A percentile compares a stretch with the other conserved stretches of the same genome.
Evolutionary conservation across 2,113 vertebrate genomes (phyloP).

Genomic region (Pelecanoides urinatrix): DNA sequence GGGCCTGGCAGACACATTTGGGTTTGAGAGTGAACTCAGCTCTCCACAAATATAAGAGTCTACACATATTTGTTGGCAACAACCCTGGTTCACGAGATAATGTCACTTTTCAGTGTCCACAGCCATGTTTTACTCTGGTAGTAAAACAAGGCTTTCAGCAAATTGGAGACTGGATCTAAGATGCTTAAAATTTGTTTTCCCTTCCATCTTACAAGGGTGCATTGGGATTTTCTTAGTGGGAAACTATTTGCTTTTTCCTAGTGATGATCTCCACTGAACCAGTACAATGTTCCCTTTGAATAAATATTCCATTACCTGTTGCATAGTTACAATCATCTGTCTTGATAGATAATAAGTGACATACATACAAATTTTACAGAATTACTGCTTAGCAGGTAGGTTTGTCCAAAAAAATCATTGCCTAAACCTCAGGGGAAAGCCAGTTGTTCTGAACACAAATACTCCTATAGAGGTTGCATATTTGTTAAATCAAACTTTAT

Average conservation of each 20-base stretch:
- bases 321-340: background rate
- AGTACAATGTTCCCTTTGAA: background rate
- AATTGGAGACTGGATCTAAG: background rate
- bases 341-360: background rate
- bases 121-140: background rate
- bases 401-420: background rate
- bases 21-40: background rate
- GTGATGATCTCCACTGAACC: background rate
- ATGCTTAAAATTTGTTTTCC: background rate
- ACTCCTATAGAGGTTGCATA: background rate
- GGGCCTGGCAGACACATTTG: background rate
- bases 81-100: background rate
- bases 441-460: background rate
- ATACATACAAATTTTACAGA: background rate
- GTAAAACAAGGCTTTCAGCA: background rate
- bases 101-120: background rate
- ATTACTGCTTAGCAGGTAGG: background rate
- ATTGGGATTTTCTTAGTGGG: background rate
- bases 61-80: background rate
- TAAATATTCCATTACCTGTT: background rate
- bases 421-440: background rate
- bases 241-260: background rate
- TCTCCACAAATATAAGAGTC: background rate
- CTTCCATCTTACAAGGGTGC: background rate
- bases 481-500: background rate